These are phyloP conservation scores for Vanessa atalanta DNA, from an alignment of 1,140 invertebrate genomes.

Conservation along the genomic window DNA sequence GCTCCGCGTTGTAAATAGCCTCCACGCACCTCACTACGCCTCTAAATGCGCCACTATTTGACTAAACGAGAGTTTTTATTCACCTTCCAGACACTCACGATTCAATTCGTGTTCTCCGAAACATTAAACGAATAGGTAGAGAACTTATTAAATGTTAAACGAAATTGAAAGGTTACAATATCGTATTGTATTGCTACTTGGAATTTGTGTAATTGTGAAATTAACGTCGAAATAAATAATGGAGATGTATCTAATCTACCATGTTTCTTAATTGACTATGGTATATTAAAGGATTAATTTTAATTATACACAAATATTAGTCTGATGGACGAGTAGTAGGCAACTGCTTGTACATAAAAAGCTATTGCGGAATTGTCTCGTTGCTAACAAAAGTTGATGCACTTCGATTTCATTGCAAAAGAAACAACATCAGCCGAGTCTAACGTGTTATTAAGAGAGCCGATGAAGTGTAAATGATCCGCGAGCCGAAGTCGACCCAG, in stretches of 20 bases:
- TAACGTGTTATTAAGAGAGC: constrained; percentile 68
- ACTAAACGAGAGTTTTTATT: constrained; percentile 59
- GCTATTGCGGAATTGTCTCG: neutral
- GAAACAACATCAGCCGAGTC: constrained; percentile 21
- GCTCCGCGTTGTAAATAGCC: constrained; percentile 49
- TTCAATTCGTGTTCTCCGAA: constrained; percentile 43
- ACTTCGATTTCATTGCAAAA: constrained; percentile 17
- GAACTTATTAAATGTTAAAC: constrained; percentile 26
- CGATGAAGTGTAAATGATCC: constrained; percentile 79
- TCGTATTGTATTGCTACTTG: neutral
- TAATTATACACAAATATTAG: neutral
- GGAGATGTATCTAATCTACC: neutral
- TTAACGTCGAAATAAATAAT: neutral
- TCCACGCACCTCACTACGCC: constrained; percentile 50
- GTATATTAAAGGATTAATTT: neutral
- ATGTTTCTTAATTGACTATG: neutral
- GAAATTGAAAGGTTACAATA: constrained; percentile 13
- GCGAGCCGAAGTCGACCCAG: constrained; percentile 60
- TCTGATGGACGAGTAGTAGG: too few relatives aligned
- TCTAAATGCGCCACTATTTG: constrained; percentile 57
- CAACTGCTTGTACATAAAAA: neutral
- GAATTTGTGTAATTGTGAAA: neutral
- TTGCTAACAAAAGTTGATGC: neutral
- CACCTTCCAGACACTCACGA: constrained; percentile 42
- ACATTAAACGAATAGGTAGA: constrained; percentile 34